phyloP scores from a whole-genome alignment of 2,888 invertebrate genomes.

The Latrodectus elegans region DNA sequence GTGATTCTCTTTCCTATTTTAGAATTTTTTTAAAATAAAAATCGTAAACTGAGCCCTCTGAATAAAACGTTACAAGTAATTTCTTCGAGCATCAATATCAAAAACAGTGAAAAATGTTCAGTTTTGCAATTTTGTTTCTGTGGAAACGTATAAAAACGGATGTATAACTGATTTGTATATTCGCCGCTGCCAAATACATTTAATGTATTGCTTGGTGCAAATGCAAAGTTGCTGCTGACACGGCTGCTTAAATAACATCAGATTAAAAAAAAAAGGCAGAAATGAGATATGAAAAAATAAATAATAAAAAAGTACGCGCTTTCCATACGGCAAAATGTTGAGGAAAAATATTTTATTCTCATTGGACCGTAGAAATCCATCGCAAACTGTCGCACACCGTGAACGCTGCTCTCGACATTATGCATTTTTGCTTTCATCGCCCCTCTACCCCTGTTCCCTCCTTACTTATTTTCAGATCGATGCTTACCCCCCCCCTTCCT shows the following conservation, averaged over 20 bases:
- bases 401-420: slow-evolving; percentile 57
- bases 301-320: neutral
- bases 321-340: slow-evolving; percentile 22
- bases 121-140: neutral
- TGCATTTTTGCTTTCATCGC: slow-evolving; percentile 54
- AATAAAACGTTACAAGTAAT: too few species aligned
- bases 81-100: too few species aligned
- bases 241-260: slow-evolving; percentile 23
- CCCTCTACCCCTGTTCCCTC: slow-evolving; percentile 9
- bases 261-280: neutral
- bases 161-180: neutral
- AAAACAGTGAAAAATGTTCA: too few species aligned
- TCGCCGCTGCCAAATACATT: slow-evolving; percentile 10
- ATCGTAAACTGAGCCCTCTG: too few species aligned
- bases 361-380: slow-evolving; percentile 31
- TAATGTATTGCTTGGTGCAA: slow-evolving; percentile 19
- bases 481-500: slow-evolving; percentile 16
- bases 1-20: too few species aligned
- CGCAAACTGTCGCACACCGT: slow-evolving; percentile 50
- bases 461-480: slow-evolving; percentile 59
- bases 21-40: too few species aligned
- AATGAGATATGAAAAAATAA: slow-evolving; percentile 5
- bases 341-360: slow-evolving; percentile 48
- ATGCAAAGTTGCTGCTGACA: slow-evolving; percentile 25
- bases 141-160: neutral